Base-by-base conservation (phyloP, 2,888 invertebrate species). In the Zygogramma bicolorata region DNA sequence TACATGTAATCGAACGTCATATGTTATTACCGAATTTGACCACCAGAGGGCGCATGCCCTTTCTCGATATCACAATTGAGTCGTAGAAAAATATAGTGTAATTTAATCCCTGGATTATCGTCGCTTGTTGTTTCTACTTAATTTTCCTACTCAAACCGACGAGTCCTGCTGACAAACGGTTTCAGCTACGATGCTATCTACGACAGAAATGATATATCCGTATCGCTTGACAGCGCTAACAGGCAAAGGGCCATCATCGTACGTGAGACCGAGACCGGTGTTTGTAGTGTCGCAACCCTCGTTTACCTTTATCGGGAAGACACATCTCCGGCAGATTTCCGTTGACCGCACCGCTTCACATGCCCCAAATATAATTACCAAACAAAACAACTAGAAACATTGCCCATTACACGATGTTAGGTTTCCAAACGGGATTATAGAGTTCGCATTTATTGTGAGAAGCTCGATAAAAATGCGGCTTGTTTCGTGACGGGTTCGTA, bases 241-340 rank as follows among this genome's bases (percentile, higher is more conserved):
- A 66, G 60, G 62, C 76, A 79, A 77, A 76, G 73, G 71, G 25
- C 71, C 72, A 66, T n/a, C n/a, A n/a, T 74, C 76, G 76, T 79
- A 76, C 81, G 81, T 82, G 80, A 81, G 73, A 77, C 80, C 81
- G 80, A 81, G 73, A 77, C 80, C 81, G 79, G 76, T 83, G 83
- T 82, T 82, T 82, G 82, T 82, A 82, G 75, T 80, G 82, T 81
- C 63, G 31, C 81, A 82, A 82, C 81, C 81, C 81, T 71, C 61
- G 53, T 53, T 53, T 53, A 46, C 68, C 60, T 65, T 74, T 80
- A 80, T 80, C 80, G 49, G 66, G 65, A 70, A 66, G 72, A 77
- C 73, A 76, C 79, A 82, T 82, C 82, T 76, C 75, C 68, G 63
- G 73, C 69, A 74, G 66, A 75, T 79, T 79, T 81, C 81, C 80